Base-by-base conservation (phyloP, 1,140 invertebrate species). In the Hyles euphorbiae region DNA sequence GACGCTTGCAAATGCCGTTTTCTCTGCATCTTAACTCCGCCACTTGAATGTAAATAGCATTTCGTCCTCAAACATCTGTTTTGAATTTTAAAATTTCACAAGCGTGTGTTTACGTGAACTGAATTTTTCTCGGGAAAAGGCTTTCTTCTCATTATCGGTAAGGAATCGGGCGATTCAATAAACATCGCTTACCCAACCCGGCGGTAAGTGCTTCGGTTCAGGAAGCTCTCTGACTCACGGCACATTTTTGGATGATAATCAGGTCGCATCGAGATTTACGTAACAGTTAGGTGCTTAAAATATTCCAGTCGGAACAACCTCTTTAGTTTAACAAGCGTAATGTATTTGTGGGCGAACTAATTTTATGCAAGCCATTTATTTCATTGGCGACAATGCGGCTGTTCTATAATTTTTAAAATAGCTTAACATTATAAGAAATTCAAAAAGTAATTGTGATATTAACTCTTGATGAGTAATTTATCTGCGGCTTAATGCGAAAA, bases 61-160 rank as follows among this genome's bases (percentile, higher is more conserved):
- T 47, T 34, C 33, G 70, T 67, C 60, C 65, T 68, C 65, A 67
- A 73, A 71, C 67, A 63, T 65, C 72, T 70, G 73, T 78, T 72
- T 74, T 69, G 74, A 74, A 78, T 72, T 78, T 81, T 78, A 78
- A 83, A 76, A 83, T 81, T 81, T 80, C 77, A 76, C 70, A 67
- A 76, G 69, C 58, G 54, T 58, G 46, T 67, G 55, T 63, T 63
- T 65, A 63, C 75, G 79, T 82, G 77, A 58, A 63, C 62, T 48
- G 75, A 77, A 77, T 80, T 67, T 34, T 56, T 63, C 34, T 59
- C 71, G 66, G 73, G 70, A 68, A 66, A 58, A 62, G 56, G 48
- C 60, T 62, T 62, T 62, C 52, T 40, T 53, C 61, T 61, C 44
- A 53, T 55, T 67, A 61, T 63, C 71, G 68, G 75, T 75, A 67